Conservation (phyloP, 2,888 invertebrate species). For the Macrophya annulata region DNA sequence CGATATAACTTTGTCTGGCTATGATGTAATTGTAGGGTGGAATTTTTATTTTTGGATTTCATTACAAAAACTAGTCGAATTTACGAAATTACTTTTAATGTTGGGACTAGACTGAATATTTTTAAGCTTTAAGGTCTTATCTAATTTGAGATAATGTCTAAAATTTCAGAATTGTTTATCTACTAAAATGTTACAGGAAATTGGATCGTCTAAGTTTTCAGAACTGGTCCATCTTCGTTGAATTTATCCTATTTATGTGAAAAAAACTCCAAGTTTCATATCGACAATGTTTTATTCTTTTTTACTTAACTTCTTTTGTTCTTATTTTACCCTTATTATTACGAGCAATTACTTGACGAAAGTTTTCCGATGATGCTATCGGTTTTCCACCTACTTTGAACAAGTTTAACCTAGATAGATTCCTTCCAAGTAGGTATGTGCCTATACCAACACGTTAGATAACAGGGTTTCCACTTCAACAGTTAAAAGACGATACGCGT, state of each 20-base stretch:
- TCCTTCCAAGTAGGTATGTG: neutral
- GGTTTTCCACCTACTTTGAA: slow-evolving; percentile 36
- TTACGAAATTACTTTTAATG: neutral
- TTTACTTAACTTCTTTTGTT: slow-evolving; percentile 1
- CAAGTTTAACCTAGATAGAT: slow-evolving; percentile 42
- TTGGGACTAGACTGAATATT: neutral
- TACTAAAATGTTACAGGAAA: neutral
- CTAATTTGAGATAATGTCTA: neutral
- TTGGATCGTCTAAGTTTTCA: neutral
- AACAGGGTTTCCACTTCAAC: slow-evolving; percentile 2
- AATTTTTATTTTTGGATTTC: too few species aligned
- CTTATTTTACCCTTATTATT: neutral
- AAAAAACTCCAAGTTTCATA: neutral
- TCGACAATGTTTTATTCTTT: neutral
- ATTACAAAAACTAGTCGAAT: neutral
- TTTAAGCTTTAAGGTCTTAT: neutral
- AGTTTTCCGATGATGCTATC: slow-evolving; percentile 27
- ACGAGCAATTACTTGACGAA: slow-evolving; percentile 26
- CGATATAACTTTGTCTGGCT: neutral
- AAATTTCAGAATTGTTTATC: neutral
- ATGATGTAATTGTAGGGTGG: too few species aligned
- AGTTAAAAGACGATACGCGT: neutral
- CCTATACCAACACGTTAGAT: neutral
- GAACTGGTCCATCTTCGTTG: neutral
- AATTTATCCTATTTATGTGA: neutral